Evolutionary conservation across 2,888 invertebrate genomes (phyloP), one percentile per base, ranked within the genome.

Genomic region (Lasius platythorax): DNA sequence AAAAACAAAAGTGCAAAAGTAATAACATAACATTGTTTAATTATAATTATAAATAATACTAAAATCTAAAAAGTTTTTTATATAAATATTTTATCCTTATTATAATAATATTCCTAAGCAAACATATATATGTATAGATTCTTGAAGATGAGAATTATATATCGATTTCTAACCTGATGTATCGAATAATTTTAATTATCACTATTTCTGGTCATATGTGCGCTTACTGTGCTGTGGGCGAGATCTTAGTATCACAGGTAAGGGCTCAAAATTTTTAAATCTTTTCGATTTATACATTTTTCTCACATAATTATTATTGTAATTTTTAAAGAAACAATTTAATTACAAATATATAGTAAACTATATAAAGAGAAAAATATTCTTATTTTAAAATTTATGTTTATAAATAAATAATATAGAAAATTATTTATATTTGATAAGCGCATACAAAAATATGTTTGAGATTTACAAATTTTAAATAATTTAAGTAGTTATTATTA

Each of bases 141-240:
- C 1, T 67, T 1, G 11, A 61, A 56, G 23, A 30, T 23, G 43
- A 4, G 2, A 18, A 64, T 0, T 15, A 43, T 8, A 18, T 78
- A 11, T 58, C 82, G 0, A 4, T 23, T 9, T 23, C 33, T 8
- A 23, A 37, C 2, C 6, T 70, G 23, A 1, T 1, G 23, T 43
- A 43, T n/a, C 11, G 72, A 28, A 0, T 56, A 5, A 33, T 18
- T 2, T 12, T 72, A 2, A 9, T 72, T n/a, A 15, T 23, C 6
- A 46, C 23, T 12, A 46, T 28, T 2, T 30, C 64, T 5, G 15
- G 50, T 18, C 76, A 78, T 2, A 83, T 53, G 61, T 68, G 61
- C 15, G 23, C 75, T 58, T 78, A 56, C 9, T 78, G 63, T 28
- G 56, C 78, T 43, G 40, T 78, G 0, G 76, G 78, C 1, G 73